Conservation (phyloP, 2,888 invertebrate species). For the Erebia epiphron region DNA sequence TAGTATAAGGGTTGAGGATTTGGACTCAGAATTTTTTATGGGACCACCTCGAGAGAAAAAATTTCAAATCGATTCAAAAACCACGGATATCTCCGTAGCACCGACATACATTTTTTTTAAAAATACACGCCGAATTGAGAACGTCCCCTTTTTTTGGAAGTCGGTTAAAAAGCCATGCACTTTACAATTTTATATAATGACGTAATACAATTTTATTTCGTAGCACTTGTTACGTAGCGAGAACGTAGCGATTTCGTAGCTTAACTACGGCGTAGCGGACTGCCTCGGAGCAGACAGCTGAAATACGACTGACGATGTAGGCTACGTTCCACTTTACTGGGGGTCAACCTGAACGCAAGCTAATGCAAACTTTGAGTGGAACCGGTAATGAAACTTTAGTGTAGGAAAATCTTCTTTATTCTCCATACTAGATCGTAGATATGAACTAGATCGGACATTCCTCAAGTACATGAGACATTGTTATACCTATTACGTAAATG, state of each 20-base stretch:
- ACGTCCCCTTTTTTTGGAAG: too few relatives aligned
- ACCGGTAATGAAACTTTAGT: neutral
- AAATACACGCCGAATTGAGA: too few relatives aligned
- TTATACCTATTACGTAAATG: too few relatives aligned
- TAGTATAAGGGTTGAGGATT: too few relatives aligned
- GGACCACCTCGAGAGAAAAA: too few relatives aligned
- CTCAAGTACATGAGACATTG: too few relatives aligned
- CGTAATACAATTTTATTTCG: conserved; percentile 16
- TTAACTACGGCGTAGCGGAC: conserved; percentile 37
- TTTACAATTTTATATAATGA: conserved; percentile 4
- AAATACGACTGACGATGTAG: conserved; percentile 36
- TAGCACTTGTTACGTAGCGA: conserved; percentile 30
- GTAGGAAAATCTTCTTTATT: neutral
- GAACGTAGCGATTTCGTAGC: conserved; percentile 33
- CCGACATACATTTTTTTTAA: too few relatives aligned
- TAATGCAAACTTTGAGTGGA: conserved; percentile 19
- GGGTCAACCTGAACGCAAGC: conserved; percentile 21
- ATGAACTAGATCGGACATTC: too few relatives aligned
- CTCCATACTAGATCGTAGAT: too few relatives aligned
- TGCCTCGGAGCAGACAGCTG: conserved; percentile 31
- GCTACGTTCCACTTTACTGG: conserved; percentile 27
- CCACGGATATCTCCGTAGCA: too few relatives aligned
- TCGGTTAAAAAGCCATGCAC: neutral
- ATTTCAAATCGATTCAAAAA: too few relatives aligned
- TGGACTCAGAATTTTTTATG: too few relatives aligned